These are phyloP conservation scores for Rhinichthys klamathensis DNA, from an alignment of 2,113 vertebrate species.

Conservation along the genomic window DNA sequence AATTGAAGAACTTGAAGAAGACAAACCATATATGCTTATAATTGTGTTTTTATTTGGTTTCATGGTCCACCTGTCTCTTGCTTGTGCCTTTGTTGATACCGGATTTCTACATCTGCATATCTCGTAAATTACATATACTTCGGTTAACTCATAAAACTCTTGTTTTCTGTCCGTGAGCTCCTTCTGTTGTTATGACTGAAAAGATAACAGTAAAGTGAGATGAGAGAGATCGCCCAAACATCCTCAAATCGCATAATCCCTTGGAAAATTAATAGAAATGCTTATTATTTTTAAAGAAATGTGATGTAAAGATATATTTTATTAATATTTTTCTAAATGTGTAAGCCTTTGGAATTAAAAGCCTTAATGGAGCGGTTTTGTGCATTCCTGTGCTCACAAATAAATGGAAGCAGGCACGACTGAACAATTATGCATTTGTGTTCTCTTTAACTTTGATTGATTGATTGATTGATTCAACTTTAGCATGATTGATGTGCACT, in stretches of 20 bases:
- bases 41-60: background rate
- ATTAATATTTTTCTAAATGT: background rate
- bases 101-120: background rate
- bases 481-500: too few relatives aligned
- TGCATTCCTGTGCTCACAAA: background rate
- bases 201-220: background rate
- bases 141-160: too few relatives aligned
- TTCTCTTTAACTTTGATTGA: background rate
- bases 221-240: too few relatives aligned
- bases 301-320: background rate
- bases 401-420: background rate
- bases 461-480: background rate
- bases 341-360: background rate
- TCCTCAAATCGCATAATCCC: background rate
- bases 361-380: background rate
- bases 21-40: background rate
- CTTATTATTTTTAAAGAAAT: background rate
- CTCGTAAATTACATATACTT: background rate
- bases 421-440: background rate
- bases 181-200: background rate
- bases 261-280: background rate
- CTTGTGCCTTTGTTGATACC: background rate
- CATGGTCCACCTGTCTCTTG: background rate
- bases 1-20: background rate
- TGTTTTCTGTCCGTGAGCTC: too few relatives aligned